These are phyloP conservation scores for Struthio camelus DNA, from an alignment of 2,113 vertebrate species.

Conservation along the genomic window DNA sequence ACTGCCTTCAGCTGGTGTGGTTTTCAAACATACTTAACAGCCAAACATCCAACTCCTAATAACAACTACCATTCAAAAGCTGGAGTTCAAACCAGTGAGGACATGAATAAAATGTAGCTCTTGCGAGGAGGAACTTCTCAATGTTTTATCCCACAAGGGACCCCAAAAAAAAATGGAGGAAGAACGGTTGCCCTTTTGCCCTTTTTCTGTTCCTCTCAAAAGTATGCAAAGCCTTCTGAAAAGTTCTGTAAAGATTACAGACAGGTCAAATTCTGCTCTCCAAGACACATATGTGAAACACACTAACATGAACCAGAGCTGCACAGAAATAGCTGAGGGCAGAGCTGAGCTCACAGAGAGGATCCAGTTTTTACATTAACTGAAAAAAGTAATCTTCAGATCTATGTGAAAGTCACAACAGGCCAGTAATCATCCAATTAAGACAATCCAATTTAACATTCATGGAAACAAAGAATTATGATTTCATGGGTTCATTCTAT, in stretches of 20 bases:
- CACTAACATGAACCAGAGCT: background rate
- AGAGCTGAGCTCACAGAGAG: background rate
- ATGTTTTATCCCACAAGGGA: background rate
- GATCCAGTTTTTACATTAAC: background rate
- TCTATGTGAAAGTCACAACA: background rate
- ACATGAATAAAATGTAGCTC: background rate
- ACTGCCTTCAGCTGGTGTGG: background rate
- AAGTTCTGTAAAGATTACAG: background rate
- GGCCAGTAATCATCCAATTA: background rate
- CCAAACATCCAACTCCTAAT: background rate
- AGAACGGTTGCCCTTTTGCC: background rate
- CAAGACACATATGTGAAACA: background rate
- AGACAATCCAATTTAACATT: background rate
- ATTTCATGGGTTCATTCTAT: background rate
- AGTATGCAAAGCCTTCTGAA: background rate
- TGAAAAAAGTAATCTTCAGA: background rate
- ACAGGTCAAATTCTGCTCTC: background rate
- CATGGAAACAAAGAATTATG: slow-evolving; percentile 31
- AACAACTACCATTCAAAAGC: background rate
- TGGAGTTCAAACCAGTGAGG: background rate
- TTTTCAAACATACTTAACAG: background rate
- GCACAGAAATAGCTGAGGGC: background rate
- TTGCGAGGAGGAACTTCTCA: background rate
- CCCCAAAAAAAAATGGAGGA: background rate
- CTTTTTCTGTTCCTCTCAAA: background rate